A percentile compares a stretch with the other conserved stretches of the same genome.
phyloP scores from a whole-genome alignment of 2,797 vertebrate genomes.

The Acipenser ruthenus region DNA sequence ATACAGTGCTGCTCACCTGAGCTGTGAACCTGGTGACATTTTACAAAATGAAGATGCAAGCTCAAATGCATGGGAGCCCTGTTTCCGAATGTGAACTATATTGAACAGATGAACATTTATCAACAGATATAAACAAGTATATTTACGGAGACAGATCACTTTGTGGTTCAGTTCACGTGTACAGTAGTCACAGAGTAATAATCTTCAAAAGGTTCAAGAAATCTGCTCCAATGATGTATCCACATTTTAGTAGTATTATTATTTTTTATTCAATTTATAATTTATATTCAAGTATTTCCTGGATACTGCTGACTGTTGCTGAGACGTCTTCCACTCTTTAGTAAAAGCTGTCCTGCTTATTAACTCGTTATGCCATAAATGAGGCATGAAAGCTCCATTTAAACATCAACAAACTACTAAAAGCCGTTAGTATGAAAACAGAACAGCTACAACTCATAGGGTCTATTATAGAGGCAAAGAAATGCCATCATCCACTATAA shows the following conservation, averaged over 20 bases:
- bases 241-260: neutral
- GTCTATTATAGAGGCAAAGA: constrained; percentile 10
- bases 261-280: neutral
- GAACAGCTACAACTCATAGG: neutral
- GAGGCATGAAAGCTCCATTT: constrained; percentile 3
- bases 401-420: constrained; percentile 3
- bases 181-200: too few relatives aligned
- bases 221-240: neutral
- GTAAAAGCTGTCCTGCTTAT: neutral
- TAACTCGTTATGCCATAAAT: constrained; percentile 5
- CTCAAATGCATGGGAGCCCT: constrained; percentile 21
- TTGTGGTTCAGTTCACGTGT: too few relatives aligned
- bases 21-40: constrained; percentile 41
- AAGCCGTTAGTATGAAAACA: neutral
- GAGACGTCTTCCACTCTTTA: constrained; percentile 13
- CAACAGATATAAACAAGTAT: too few relatives aligned
- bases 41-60: constrained; percentile 36
- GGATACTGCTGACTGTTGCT: neutral
- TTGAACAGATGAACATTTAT: too few relatives aligned
- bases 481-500: constrained; percentile 18
- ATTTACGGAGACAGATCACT: too few relatives aligned
- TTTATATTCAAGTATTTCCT: neutral
- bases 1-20: constrained; percentile 30
- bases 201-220: neutral
- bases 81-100: too few relatives aligned